Evolutionary conservation across 2,888 invertebrate genomes (phyloP), one percentile per base, ranked within the genome.

Genomic region (Clivina fossor): DNA sequence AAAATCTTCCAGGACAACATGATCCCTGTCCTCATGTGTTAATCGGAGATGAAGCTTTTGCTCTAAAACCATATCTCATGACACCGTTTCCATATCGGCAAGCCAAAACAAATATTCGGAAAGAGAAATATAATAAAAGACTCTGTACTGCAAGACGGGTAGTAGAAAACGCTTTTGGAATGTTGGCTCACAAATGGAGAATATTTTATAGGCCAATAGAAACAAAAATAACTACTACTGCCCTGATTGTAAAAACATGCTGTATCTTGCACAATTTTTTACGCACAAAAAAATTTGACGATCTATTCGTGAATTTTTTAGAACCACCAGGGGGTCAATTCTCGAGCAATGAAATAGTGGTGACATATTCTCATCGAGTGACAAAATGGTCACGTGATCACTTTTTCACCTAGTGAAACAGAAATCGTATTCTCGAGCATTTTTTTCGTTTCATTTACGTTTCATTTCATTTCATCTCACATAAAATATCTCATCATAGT

Each of bases 41-140:
- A 46, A 46, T 63, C 37, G 64, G 62, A 7, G 64, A 65, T 38
- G 60, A 65, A 53, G 64, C 62, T 19, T 64, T 66, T 58, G 40
- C 59, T n/a, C 48, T 63, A 13, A 59, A 60, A 44, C 60, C 59
- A 15, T 58, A 56, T 47, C 46, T 65, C 37, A 60, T 63, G 62
- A 50, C 60, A 24, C 63, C 63, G 13, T 66, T 56, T 57, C 61
- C 60, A 11, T 58, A 60, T 38, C 43, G 46, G 26, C 59, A 60
- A 20, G 37, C 49, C n/a, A 24, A 33, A 57, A 33, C 11, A 33
- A 49, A 62, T 40, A 56, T 22, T 8, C 35, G 13, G 9, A 61
- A 59, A 53, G 58, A 57, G 44, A 60, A 46, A 19, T 58, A 37
- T 57, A 58, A 61, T 51, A 32, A 13, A 26, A 24, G 58, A 43